Base-by-base conservation (phyloP, 2,888 invertebrate genomes). In the Branchinecta sandiegonensis region DNA sequence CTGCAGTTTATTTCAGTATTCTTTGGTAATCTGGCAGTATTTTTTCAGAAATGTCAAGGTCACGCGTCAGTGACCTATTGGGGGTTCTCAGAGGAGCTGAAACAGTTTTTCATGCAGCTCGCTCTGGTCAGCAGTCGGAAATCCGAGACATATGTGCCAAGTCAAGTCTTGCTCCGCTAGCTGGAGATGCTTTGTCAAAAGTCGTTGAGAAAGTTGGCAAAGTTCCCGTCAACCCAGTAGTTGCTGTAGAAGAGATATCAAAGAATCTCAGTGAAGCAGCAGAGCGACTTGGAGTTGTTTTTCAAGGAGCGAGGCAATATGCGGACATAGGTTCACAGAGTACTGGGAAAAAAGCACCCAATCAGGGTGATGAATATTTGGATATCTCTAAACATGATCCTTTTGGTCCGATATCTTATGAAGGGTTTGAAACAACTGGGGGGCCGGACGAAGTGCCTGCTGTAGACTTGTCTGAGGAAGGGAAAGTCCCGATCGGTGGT, bases 81-180 rank as follows among this genome's bases (percentile, higher is more conserved):
- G 84, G 84, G 65, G 80, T 90, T 71, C 75, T 89, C 72, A 83
- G 84, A 75, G 89, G 90, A 65, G 77, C 86, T 69, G 85, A 87
- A 74, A 79, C 83, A 66, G 85, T 91, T 67, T 79, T 82, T 56
- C 83, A 84, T 75, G 87, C 88, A 65, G 81, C 85, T 67, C 75
- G 83, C 37, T 85, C 83, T 75, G 77, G 86, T 70, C 87, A 89
- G 76, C 82, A 85, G 75, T 81, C 83, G 72, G 78, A 81, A 71
- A 75, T 84, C 69, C 83, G 80, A 76, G 78, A 81, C 72, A 76
- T 85, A 73, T 85, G 88, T 84, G 80, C 81, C 76, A 87, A 87
- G 77, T 89, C 88, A 17, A 87, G 85, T 76, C 74, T 88, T 64
- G 85, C 81, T 75, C 80, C 81, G 66, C 73, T 80, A 8, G 73